These are phyloP conservation scores for Lasioglossum zephyrum DNA, from an alignment of 2,888 invertebrate species.

Conservation along the genomic window DNA sequence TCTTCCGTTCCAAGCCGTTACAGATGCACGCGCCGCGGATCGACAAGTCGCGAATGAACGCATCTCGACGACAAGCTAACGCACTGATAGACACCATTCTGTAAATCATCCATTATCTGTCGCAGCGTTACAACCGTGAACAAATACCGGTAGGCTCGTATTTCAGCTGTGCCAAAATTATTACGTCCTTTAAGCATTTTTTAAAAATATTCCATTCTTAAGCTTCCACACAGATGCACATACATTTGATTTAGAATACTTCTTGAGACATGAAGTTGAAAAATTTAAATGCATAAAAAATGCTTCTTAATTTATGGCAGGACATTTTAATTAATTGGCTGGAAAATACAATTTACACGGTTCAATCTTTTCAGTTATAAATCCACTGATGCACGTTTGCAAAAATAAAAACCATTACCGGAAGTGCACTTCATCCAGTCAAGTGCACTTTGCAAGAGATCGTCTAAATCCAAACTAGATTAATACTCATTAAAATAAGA, in stretches of 20 bases:
- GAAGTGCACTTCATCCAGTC: neutral
- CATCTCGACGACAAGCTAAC: neutral
- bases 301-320: neutral
- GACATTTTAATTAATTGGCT: neutral
- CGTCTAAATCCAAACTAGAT: neutral
- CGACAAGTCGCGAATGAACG: neutral
- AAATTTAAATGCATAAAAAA: too few species aligned
- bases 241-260: neutral
- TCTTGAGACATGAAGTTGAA: neutral
- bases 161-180: neutral
- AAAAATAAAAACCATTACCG: neutral
- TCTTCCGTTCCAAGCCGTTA: conserved; percentile 4
- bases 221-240: too few species aligned
- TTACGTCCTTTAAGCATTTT: neutral
- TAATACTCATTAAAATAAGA: neutral
- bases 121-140: neutral
- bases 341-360: neutral
- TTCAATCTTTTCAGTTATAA: neutral
- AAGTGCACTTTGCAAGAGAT: neutral
- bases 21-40: conserved; percentile 7
- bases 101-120: neutral
- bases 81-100: neutral
- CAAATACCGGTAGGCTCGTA: neutral
- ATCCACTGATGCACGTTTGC: neutral
- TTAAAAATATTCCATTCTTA: too few species aligned